Evolutionary conservation across 2,113 vertebrate species (phyloP).

Genomic region (Neolamprologus caudopunctatus): DNA sequence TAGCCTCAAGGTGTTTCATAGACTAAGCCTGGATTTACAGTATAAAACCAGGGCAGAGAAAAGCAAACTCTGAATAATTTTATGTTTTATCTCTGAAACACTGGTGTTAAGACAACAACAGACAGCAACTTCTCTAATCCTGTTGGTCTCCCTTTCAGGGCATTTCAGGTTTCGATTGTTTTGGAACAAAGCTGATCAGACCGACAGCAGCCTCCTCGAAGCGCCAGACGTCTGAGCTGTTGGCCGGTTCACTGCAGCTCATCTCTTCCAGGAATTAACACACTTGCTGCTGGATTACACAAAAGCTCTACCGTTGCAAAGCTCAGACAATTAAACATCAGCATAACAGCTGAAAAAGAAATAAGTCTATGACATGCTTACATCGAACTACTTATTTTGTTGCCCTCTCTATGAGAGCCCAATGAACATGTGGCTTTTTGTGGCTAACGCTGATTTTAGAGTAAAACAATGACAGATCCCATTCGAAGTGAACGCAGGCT

Average conservation of each 20-base stretch:
- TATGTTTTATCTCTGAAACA: neutral
- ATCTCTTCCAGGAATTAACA: neutral
- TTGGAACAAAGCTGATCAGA: neutral
- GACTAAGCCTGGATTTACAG: neutral
- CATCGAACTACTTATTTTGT: neutral
- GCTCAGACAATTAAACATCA: neutral
- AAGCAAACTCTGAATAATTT: neutral
- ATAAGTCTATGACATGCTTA: neutral
- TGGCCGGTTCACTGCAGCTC: neutral
- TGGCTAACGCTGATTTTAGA: neutral
- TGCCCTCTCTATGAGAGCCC: neutral
- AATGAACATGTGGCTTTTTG: neutral
- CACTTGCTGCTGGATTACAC: neutral
- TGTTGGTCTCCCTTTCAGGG: neutral
- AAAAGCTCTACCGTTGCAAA: neutral
- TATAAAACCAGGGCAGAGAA: neutral
- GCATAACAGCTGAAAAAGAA: neutral
- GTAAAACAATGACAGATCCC: neutral
- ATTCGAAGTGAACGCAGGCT: neutral
- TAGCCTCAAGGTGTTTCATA: neutral
- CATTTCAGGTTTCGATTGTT: neutral
- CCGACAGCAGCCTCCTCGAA: neutral
- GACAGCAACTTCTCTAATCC: neutral
- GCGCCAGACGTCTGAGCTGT: neutral
- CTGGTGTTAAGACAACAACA: neutral